phyloP scores from a whole-genome alignment of 2,888 invertebrate species.

The Tetropium fuscum region DNA sequence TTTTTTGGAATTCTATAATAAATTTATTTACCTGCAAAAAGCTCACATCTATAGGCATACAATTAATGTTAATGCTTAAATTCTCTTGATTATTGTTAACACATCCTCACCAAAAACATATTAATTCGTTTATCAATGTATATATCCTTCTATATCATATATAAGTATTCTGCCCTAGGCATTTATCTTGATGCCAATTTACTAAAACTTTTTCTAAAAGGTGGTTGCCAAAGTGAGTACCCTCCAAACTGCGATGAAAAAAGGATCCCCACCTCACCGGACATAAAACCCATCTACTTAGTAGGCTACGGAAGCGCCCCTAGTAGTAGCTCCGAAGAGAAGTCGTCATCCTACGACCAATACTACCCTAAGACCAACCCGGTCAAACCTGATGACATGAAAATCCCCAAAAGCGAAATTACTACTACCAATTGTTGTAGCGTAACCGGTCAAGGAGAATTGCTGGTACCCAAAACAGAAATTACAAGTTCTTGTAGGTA shows the following conservation, averaged over 20 bases:
- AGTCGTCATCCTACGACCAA: constrained; percentile 60
- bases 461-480: constrained; percentile 79
- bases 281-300: constrained; percentile 66
- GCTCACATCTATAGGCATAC: too few relatives aligned
- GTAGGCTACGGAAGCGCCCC: constrained; percentile 56
- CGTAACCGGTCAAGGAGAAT: constrained; percentile 66
- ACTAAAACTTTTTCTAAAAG: constrained; percentile 23
- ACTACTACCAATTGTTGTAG: constrained; percentile 65
- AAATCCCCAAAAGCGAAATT: constrained; percentile 69
- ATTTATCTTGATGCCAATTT: background rate
- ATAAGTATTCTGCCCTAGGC: too few relatives aligned
- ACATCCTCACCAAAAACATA: too few relatives aligned
- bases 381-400: constrained; percentile 63
- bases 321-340: constrained; percentile 47
- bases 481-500: constrained; percentile 54
- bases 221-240: constrained; percentile 55
- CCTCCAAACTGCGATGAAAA: constrained; percentile 60
- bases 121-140: too few relatives aligned
- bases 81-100: too few relatives aligned
- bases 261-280: constrained; percentile 58
- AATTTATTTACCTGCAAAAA: too few relatives aligned
- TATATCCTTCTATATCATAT: too few relatives aligned
- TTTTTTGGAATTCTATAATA: too few relatives aligned
- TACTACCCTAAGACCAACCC: constrained; percentile 57
- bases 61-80: too few relatives aligned